Conservation (phyloP, 1,140 invertebrate genomes). For the Ostrea denselamellosa region DNA sequence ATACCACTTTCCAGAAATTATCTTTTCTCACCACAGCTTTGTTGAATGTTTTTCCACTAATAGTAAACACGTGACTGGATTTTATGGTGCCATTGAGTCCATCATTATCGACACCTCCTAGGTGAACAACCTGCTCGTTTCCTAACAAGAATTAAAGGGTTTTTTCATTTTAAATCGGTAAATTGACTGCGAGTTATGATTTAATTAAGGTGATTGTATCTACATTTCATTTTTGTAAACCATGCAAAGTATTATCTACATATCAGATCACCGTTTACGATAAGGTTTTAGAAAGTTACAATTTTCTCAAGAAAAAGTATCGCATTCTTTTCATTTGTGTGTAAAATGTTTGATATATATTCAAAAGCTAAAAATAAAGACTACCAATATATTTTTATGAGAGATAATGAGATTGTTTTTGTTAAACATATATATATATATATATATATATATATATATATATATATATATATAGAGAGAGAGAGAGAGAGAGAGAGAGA, state of each 20-base stretch:
- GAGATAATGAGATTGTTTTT: too few species aligned
- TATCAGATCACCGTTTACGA: neutral
- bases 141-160: conserved; percentile 46
- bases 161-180: neutral
- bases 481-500: too few species aligned
- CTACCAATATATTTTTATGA: too few species aligned
- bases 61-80: conserved; percentile 57
- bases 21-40: conserved; percentile 60
- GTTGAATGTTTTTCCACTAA: conserved; percentile 59
- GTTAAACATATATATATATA: too few species aligned
- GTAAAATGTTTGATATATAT: too few species aligned
- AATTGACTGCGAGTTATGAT: neutral
- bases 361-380: too few species aligned
- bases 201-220: neutral
- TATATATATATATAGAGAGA: too few species aligned
- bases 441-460: too few species aligned
- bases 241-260: neutral
- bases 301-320: too few species aligned
- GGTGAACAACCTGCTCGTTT: conserved; percentile 56
- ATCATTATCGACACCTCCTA: conserved; percentile 62
- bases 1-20: conserved; percentile 59
- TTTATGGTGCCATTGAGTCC: conserved; percentile 57
- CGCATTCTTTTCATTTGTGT: too few species aligned
- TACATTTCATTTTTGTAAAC: neutral
- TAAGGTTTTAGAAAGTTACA: too few species aligned